phyloP scores from a whole-genome alignment of 2,888 invertebrate species.

The Geophilus truncorum region DNA sequence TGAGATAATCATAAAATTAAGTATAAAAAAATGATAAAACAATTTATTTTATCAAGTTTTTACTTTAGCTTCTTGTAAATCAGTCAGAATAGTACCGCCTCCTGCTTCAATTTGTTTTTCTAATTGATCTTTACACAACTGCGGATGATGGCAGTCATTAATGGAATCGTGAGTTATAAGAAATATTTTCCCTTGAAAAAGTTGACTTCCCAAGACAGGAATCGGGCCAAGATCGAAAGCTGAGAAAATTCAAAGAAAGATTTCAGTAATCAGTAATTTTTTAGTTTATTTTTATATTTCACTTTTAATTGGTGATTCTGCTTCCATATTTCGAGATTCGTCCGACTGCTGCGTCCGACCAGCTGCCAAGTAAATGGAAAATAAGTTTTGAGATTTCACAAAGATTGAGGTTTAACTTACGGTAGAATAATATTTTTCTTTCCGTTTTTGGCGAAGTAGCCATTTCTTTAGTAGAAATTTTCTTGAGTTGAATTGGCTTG shows the following conservation, averaged over 20 bases:
- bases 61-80: conserved; percentile 50
- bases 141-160: conserved; percentile 38
- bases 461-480: not conserved
- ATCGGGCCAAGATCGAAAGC: conserved; percentile 14
- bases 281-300: too few species aligned
- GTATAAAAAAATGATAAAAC: not conserved
- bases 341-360: too few species aligned
- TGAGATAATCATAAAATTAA: not conserved
- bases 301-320: too few species aligned
- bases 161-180: not conserved
- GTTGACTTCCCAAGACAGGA: not conserved
- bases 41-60: not conserved
- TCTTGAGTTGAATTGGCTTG: not conserved
- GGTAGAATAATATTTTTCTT: not conserved
- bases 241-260: not conserved
- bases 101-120: conserved; percentile 59
- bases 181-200: conserved; percentile 25
- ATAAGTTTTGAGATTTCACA: too few species aligned
- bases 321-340: too few species aligned
- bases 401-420: not conserved
- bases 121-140: conserved; percentile 57
- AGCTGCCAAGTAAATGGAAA: too few species aligned
- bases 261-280: not conserved
- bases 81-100: conserved; percentile 59
- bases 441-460: not conserved